A percentile compares a stretch with the other conserved stretches of the same genome.
Evolutionary conservation across 2,113 vertebrate species (phyloP).

Genomic region (Capricornis sumatraensis): DNA sequence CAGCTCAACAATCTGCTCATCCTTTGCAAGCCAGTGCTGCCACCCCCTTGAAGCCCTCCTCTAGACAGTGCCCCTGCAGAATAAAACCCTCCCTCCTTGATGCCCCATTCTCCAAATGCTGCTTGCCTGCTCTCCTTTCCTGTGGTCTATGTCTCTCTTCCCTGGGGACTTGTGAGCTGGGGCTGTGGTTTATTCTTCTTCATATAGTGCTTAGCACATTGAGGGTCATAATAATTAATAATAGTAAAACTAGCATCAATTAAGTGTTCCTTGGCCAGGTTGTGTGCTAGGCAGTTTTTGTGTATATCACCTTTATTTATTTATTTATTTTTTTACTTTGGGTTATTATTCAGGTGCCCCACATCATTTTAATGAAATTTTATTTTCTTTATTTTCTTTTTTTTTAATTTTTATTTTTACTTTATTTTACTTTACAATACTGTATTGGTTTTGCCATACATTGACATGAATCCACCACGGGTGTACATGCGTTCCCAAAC

Average conservation of each 20-base stretch:
- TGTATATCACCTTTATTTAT: neutral
- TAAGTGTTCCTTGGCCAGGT: neutral
- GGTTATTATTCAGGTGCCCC: no score
- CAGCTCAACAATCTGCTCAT: fast-evolving
- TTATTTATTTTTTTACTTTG: no score
- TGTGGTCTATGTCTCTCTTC: neutral
- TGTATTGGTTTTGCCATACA: no score
- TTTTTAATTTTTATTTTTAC: no score
- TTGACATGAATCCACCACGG: no score
- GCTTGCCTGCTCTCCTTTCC: neutral
- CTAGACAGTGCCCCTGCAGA: neutral
- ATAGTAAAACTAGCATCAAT: neutral
- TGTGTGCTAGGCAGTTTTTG: neutral
- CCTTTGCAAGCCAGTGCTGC: neutral
- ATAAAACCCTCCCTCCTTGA: neutral
- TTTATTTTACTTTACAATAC: no score
- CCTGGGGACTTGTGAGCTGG: neutral
- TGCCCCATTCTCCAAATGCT: neutral
- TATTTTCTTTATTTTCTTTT: no score
- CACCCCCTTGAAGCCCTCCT: neutral
- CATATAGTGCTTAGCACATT: neutral
- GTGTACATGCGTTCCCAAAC: no score
- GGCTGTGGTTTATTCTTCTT: neutral
- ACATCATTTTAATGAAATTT: no score
- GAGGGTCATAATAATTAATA: neutral